phyloP scores from a whole-genome alignment of 2,113 vertebrate genomes.

The Corythornis vintsioides region DNA sequence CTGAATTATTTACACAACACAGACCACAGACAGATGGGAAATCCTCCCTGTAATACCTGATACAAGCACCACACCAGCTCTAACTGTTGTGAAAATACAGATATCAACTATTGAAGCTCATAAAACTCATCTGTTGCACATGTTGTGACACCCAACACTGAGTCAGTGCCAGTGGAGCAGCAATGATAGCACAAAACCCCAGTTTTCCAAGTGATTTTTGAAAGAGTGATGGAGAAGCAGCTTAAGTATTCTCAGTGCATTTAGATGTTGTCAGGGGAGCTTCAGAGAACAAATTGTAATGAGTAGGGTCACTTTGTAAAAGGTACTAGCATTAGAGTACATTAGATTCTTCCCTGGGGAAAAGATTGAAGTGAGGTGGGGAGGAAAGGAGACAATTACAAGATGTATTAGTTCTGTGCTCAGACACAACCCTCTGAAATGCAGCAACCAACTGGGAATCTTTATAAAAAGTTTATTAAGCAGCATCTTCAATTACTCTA shows the following conservation, averaged over 20 bases:
- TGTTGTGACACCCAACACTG: neutral
- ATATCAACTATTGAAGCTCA: neutral
- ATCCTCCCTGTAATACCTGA: neutral
- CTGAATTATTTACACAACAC: neutral
- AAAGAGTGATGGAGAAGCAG: conserved; percentile 21
- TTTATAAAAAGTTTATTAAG: conserved; percentile 74
- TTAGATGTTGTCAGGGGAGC: conserved; percentile 9
- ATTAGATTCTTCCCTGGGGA: conserved; percentile 61
- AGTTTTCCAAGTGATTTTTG: conserved; percentile 23
- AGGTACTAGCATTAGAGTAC: conserved; percentile 42
- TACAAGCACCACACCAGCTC: neutral
- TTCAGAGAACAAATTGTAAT: conserved; percentile 55
- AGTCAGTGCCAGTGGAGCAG: neutral
- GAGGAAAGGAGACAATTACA: conserved; percentile 60
- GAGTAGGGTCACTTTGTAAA: conserved; percentile 63
- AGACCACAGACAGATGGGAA: neutral
- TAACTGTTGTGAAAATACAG: neutral
- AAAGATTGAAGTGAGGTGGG: conserved; percentile 41
- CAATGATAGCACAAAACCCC: neutral
- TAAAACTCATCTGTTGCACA: neutral
- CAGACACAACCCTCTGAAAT: conserved; percentile 33
- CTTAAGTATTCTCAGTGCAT: conserved; percentile 49
- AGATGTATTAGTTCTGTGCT: conserved; percentile 47
- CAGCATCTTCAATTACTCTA: conserved; percentile 62
- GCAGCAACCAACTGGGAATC: conserved; percentile 59